These are phyloP conservation scores for Contarinia nasturtii DNA, from an alignment of 1,140 invertebrate species.

Conservation along the genomic window DNA sequence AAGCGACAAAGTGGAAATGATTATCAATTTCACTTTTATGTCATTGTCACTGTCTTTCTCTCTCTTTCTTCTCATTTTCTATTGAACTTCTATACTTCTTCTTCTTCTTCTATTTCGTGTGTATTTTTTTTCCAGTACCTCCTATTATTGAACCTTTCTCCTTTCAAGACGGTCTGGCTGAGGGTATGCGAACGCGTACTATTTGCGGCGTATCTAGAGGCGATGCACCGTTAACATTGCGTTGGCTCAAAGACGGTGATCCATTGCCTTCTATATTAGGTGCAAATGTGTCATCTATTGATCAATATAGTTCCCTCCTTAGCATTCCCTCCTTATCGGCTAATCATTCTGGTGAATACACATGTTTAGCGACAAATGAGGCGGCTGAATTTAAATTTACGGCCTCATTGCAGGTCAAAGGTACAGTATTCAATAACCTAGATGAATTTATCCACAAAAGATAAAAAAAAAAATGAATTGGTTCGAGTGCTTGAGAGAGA, in stretches of 20 bases:
- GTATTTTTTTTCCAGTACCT: slow-evolving; percentile 39
- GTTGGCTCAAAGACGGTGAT: slow-evolving; percentile 59
- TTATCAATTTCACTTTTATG: too few species aligned
- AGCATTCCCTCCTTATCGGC: slow-evolving; percentile 56
- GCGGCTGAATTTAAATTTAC: slow-evolving; percentile 61
- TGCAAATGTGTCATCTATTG: slow-evolving; percentile 48
- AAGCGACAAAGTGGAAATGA: too few species aligned
- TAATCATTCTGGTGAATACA: slow-evolving; percentile 59
- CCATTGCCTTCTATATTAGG: slow-evolving; percentile 37
- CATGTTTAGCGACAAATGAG: slow-evolving; percentile 60
- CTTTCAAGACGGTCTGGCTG: slow-evolving; percentile 61
- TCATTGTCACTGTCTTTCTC: too few species aligned
- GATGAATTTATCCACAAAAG: too few species aligned
- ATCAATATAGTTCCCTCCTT: slow-evolving; percentile 54
- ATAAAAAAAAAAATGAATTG: too few species aligned
- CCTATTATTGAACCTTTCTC: slow-evolving; percentile 68
- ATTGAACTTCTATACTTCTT: slow-evolving; percentile 18
- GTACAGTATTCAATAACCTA: slow-evolving; percentile 32
- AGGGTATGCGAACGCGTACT: slow-evolving; percentile 66
- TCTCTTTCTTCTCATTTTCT: slow-evolving; percentile 1
- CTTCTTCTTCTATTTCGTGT: slow-evolving; percentile 31
- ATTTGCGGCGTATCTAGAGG: slow-evolving; percentile 69
- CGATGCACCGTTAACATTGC: slow-evolving; percentile 52
- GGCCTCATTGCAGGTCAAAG: slow-evolving; percentile 64
- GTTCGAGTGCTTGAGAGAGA: too few species aligned